Evolutionary conservation across 1,140 invertebrate species (phyloP).

Genomic region (Bicyclus anynana): DNA sequence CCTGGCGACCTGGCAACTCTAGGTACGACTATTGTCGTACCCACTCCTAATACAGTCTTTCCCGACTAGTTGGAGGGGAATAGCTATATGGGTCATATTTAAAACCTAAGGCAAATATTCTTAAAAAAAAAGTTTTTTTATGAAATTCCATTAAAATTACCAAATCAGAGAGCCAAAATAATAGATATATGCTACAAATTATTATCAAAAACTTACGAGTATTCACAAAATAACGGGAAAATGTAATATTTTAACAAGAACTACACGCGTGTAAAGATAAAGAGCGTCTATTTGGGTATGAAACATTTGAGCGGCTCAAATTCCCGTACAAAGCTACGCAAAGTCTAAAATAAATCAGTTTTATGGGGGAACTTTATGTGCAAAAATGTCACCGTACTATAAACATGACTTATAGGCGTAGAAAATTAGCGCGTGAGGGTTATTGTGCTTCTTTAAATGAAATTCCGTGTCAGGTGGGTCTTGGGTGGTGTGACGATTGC

Average conservation of each 20-base stretch:
- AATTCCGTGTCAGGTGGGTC: constrained; percentile 50
- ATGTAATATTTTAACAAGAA: constrained; percentile 5
- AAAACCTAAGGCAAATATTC: too few species aligned
- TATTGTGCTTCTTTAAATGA: constrained; percentile 54
- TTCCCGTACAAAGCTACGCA: constrained; percentile 28
- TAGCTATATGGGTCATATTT: too few species aligned
- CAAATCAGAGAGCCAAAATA: too few species aligned
- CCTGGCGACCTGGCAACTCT: too few species aligned
- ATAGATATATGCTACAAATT: too few species aligned
- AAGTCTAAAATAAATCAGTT: constrained; percentile 44
- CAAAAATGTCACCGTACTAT: constrained; percentile 49
- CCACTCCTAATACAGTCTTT: too few species aligned
- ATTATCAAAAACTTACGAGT: too few species aligned
- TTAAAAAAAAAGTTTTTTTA: too few species aligned
- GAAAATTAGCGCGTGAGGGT: constrained; percentile 49
- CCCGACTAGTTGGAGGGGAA: too few species aligned
- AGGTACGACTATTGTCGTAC: too few species aligned
- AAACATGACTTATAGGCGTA: constrained; percentile 45
- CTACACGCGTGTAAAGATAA: constrained; percentile 16
- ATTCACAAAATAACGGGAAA: constrained; percentile 1
- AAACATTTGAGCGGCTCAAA: constrained; percentile 18
- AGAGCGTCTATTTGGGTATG: constrained; percentile 1
- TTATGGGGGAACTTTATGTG: constrained; percentile 43
- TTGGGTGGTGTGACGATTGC: constrained; percentile 23
- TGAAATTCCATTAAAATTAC: too few species aligned